These are phyloP conservation scores for Ormyrus rosae DNA, from an alignment of 2,888 invertebrate species.

Conservation along the genomic window DNA sequence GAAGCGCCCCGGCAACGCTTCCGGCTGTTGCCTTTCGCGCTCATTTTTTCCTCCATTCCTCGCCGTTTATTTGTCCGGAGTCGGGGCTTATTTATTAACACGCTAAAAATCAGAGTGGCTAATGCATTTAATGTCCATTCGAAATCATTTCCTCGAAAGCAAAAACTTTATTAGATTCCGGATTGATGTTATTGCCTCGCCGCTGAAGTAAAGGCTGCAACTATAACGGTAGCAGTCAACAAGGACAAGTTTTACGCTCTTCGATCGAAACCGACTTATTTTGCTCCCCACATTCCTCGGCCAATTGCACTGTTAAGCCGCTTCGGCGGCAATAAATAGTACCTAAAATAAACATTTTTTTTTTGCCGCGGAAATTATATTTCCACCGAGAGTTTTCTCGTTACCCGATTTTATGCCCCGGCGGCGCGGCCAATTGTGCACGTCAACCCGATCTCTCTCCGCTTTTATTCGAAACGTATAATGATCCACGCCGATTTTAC, in stretches of 20 bases:
- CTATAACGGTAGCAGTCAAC: constrained; percentile 10
- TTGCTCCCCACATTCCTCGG: too few species aligned
- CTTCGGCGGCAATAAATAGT: too few species aligned
- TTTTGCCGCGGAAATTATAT: too few species aligned
- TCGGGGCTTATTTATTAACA: constrained; percentile 44
- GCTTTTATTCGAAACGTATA: too few species aligned
- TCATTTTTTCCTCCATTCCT: neutral
- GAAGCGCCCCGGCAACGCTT: constrained; percentile 58
- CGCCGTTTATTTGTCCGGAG: constrained; percentile 23
- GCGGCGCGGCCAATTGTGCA: too few species aligned
- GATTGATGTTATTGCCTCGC: neutral
- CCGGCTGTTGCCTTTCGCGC: constrained; percentile 48
- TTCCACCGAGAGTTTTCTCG: too few species aligned
- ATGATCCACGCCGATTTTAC: too few species aligned
- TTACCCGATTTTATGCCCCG: too few species aligned
- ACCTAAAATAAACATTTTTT: too few species aligned
- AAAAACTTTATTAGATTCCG: constrained; percentile 30
- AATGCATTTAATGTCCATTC: constrained; percentile 44
- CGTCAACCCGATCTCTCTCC: too few species aligned
- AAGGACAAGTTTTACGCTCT: neutral
- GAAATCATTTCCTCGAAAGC: constrained; percentile 25
- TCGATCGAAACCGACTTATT: too few species aligned
- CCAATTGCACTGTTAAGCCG: too few species aligned
- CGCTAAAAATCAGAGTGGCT: constrained; percentile 26
- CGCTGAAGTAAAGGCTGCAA: neutral